Evolutionary conservation across 1,140 invertebrate genomes (phyloP).

Genomic region (Drosophila insularis): DNA sequence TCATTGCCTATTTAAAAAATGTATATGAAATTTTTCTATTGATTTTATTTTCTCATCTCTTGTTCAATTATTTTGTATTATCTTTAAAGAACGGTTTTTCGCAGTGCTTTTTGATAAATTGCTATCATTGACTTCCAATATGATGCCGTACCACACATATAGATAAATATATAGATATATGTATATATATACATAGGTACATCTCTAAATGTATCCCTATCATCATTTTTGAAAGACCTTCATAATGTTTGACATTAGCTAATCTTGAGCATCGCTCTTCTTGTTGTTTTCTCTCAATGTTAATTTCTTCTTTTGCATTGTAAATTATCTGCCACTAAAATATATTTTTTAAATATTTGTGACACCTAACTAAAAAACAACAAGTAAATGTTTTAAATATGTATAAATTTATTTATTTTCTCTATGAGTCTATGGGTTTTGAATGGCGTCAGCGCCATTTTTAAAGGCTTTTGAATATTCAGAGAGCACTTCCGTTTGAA

Average conservation of each 20-base stretch:
- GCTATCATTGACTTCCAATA: not conserved
- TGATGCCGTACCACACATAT: not conserved
- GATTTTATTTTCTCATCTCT: too few species aligned
- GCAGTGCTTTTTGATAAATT: not conserved
- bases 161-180: not conserved
- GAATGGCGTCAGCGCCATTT: constrained; percentile 76
- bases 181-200: not conserved
- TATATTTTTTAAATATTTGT: constrained; percentile 57
- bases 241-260: constrained; percentile 62
- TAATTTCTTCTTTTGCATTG: constrained; percentile 41
- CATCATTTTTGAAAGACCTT: constrained; percentile 51
- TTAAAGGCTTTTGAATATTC: constrained; percentile 46
- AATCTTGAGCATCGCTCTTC: constrained; percentile 38
- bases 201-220: constrained; percentile 13
- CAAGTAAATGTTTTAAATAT: constrained; percentile 28
- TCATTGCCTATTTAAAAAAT: too few species aligned
- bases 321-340: constrained; percentile 58
- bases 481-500: constrained; percentile 63
- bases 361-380: constrained; percentile 53
- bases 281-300: constrained; percentile 33
- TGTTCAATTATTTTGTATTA: too few species aligned
- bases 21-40: too few species aligned
- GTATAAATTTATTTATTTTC: not conserved
- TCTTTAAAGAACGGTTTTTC: not conserved
- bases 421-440: not conserved